Evolutionary conservation across 2,888 invertebrate genomes (phyloP).

Genomic region (Resseliella maxima): DNA sequence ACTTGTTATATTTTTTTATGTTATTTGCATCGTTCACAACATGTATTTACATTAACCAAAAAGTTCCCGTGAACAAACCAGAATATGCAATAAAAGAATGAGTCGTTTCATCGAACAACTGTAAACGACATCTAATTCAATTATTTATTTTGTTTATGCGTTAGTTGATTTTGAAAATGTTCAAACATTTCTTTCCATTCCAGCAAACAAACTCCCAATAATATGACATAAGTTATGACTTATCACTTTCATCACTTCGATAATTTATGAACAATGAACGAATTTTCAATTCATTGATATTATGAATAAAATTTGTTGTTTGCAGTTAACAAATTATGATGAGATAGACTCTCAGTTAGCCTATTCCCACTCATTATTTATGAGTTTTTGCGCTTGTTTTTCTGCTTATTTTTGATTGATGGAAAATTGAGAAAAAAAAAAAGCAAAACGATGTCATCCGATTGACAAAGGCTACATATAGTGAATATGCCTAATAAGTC

Average conservation of each 20-base stretch:
- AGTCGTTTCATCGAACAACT: not conserved
- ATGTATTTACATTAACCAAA: not conserved
- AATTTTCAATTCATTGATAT: not conserved
- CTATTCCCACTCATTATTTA: not conserved
- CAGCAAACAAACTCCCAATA: not conserved
- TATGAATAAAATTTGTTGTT: not conserved
- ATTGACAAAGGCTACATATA: not conserved
- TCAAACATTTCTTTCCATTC: too few species aligned
- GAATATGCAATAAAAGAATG: not conserved
- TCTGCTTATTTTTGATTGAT: conserved; percentile 42
- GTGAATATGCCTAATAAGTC: not conserved
- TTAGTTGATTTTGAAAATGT: too few species aligned
- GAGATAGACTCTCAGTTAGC: not conserved
- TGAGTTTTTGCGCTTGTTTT: not conserved
- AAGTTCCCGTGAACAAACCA: not conserved
- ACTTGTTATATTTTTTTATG: not conserved
- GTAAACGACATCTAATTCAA: conserved; percentile 1
- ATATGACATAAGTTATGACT: conserved; percentile 17
- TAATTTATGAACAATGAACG: conserved; percentile 17
- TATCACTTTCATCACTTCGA: conserved; percentile 20
- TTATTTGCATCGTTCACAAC: not conserved
- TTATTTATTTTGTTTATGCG: not conserved
- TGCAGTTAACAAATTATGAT: not conserved
- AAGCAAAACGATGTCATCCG: not conserved
- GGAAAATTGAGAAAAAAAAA: not conserved